Conservation (phyloP, 2,113 vertebrate species). For the Eulacestoma nigropectus region DNA sequence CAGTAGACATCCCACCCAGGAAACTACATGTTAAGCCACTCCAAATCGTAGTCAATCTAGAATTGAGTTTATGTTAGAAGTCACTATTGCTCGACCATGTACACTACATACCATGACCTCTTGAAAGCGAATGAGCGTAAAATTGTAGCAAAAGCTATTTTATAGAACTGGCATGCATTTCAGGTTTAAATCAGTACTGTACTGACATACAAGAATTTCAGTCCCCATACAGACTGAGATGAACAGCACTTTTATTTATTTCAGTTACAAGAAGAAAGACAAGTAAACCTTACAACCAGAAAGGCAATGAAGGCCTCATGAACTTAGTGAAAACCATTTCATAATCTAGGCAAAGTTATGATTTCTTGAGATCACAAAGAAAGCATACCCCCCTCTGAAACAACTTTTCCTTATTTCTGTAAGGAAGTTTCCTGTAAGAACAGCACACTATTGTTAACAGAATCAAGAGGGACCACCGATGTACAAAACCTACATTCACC, state of each 20-base stretch:
- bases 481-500: conserved; percentile 32
- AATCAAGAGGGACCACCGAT: conserved; percentile 41
- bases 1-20: neutral
- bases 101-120: neutral
- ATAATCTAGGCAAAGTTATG: conserved; percentile 36
- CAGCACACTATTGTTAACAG: conserved; percentile 43
- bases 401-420: conserved; percentile 34
- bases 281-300: conserved; percentile 69
- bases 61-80: neutral
- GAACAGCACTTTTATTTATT: conserved; percentile 80
- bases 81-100: neutral
- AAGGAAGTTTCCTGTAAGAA: conserved; percentile 14
- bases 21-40: neutral
- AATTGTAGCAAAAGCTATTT: neutral
- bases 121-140: neutral
- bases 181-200: conserved; percentile 19
- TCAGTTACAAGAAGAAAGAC: conserved; percentile 62
- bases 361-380: conserved; percentile 52
- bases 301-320: conserved; percentile 61
- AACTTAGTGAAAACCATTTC: conserved; percentile 44
- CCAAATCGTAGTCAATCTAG: neutral
- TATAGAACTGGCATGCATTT: conserved; percentile 1
- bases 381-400: neutral
- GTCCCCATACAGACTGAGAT: conserved; percentile 77
- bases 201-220: conserved; percentile 72